Conservation (phyloP, 2,113 vertebrate genomes). For the Phrynosoma blainvillii region DNA sequence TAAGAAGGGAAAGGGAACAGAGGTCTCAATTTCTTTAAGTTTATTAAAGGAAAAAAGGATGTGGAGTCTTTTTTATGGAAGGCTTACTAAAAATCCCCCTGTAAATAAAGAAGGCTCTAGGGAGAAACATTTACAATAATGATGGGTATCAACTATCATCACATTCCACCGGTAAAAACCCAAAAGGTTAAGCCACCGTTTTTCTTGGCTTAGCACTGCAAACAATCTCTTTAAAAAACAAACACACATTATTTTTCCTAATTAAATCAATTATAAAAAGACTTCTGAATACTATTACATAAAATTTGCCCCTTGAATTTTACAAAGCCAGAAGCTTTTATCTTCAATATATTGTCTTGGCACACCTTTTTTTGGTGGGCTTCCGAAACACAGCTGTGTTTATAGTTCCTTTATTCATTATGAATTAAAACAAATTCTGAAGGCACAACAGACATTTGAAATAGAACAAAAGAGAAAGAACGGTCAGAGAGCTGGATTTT, state of each 20-base stretch:
- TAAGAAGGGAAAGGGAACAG: neutral
- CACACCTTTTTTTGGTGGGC: constrained; percentile 51
- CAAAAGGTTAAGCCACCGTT: constrained; percentile 68
- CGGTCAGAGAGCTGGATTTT: constrained; percentile 56
- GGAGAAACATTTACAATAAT: constrained; percentile 71
- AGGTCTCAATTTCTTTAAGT: constrained; percentile 17
- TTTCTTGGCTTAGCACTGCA: constrained; percentile 74
- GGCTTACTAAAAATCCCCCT: constrained; percentile 49
- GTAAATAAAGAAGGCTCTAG: constrained; percentile 68
- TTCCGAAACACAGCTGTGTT: constrained; percentile 64
- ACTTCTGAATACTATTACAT: constrained; percentile 70
- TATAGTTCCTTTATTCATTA: constrained; percentile 61
- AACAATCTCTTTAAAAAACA: constrained; percentile 42
- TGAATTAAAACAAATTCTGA: constrained; percentile 63
- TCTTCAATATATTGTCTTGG: constrained; percentile 72
- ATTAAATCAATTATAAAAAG: constrained; percentile 55
- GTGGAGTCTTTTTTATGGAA: constrained; percentile 35
- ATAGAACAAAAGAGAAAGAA: constrained; percentile 3
- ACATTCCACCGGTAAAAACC: constrained; percentile 72
- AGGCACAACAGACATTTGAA: constrained; percentile 61
- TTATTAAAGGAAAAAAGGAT: constrained; percentile 48
- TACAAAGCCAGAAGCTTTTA: constrained; percentile 73
- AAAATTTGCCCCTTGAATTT: constrained; percentile 66
- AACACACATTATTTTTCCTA: constrained; percentile 69
- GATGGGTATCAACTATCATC: constrained; percentile 72